Evolutionary conservation across 2,888 invertebrate genomes (phyloP), one percentile per base, ranked within the genome.

Genomic region (Raillietiella orientalis): DNA sequence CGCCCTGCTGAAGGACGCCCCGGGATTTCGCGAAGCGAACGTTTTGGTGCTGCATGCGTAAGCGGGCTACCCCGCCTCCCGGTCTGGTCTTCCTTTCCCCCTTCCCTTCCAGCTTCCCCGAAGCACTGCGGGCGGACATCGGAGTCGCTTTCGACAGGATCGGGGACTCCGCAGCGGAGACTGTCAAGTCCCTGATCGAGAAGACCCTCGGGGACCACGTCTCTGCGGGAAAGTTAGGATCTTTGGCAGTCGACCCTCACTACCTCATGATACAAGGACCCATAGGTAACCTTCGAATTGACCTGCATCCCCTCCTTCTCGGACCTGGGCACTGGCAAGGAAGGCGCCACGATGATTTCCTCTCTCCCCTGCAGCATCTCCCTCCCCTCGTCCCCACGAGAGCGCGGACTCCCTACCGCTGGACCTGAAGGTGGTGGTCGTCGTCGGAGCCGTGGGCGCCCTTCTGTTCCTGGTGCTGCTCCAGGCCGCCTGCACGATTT

Each of bases 401-500:
- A 38, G 44, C 20, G 67, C 55, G 53, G 67, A 57, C 47, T 66
- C 23, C 61, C 67, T 1, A 61, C 62, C 38, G 10, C 32, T 34
- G 15, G 32, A 32, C 11, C 61, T 62, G 10, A 69, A 72, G 39
- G 49, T 74, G 31, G 74, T 71, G 52, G 64, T 71, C 31, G 71
- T 77, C 21, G 51, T 71, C 30, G 77, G 66, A 5, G 70, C 74
- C 36, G 63, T 77, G 29, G 62, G 58, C 1, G 74, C 74, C 1
- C 47, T 82, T 22, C 51, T 77, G 16, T 49, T 74, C 12, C 58
- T 79, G 21, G 71, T 72, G 2, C 37, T 77, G 8, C 50, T 79
- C 24, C 79, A 79, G 49, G 77, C 75, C 1, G 60, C 53, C 26
- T 74, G 75, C 41, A 77, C 75, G 2, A 58, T 79, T 24, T 66